A percentile compares a stretch with the other conserved stretches of the same genome.
phyloP scores from a whole-genome alignment of 1,140 invertebrate genomes.

The Atopsyche davidsoni region DNA sequence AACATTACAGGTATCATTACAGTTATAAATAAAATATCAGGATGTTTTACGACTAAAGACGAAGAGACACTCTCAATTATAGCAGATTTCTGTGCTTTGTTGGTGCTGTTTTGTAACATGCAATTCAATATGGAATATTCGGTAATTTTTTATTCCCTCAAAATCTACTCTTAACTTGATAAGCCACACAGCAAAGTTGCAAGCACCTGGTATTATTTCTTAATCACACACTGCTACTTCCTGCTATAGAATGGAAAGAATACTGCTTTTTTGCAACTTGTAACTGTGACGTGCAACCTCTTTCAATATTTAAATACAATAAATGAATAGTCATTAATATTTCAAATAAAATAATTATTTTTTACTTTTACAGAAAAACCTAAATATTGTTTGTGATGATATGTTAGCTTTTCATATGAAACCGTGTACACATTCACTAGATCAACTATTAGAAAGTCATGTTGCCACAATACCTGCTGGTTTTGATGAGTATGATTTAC shows the following conservation, averaged over 20 bases:
- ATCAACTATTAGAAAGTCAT: conserved; percentile 38
- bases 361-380: conserved; percentile 13
- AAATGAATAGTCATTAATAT: too few species aligned
- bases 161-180: too few species aligned
- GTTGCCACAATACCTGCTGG: conserved; percentile 36
- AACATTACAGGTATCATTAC: conserved; percentile 48
- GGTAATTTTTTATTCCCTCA: conserved; percentile 33
- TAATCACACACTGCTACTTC: too few species aligned
- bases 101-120: conserved; percentile 46
- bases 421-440: conserved; percentile 40
- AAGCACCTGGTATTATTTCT: too few species aligned
- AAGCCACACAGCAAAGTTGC: too few species aligned
- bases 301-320: too few species aligned
- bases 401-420: conserved; percentile 14
- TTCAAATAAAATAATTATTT: too few species aligned
- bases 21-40: conserved; percentile 48
- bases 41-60: conserved; percentile 45
- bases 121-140: conserved; percentile 41
- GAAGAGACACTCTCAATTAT: conserved; percentile 48
- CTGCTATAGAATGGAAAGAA: too few species aligned
- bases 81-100: conserved; percentile 45
- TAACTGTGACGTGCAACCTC: too few species aligned
- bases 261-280: too few species aligned
- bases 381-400: conserved; percentile 7
- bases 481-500: conserved; percentile 35